These are phyloP conservation scores for Enteromius afrohamiltoni DNA, from an alignment of 2,797 vertebrate genomes.

Conservation along the genomic window DNA sequence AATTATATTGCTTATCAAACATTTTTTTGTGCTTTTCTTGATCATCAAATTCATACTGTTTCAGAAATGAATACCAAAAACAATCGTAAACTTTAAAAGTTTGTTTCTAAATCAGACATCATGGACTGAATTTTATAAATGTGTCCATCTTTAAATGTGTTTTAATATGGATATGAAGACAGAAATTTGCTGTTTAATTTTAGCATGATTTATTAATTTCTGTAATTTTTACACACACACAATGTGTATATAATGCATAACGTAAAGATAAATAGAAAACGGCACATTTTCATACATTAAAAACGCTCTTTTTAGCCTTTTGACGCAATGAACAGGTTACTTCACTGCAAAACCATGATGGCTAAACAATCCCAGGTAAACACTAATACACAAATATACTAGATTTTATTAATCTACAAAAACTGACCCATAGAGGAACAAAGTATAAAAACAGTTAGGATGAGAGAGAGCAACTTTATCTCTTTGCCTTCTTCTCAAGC, in stretches of 20 bases:
- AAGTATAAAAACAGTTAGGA: background rate
- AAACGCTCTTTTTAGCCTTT: background rate
- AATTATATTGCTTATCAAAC: no score
- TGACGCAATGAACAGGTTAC: background rate
- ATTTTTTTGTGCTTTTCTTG: background rate
- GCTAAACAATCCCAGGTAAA: background rate
- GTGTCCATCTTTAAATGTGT: background rate
- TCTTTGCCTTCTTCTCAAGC: conserved; percentile 67
- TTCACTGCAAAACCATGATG: background rate
- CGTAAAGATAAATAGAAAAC: background rate
- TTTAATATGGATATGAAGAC: background rate
- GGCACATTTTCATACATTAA: background rate
- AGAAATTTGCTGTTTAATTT: background rate
- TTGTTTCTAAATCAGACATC: background rate
- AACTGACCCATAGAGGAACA: background rate
- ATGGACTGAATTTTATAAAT: background rate
- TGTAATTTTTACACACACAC: background rate
- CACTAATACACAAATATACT: no score
- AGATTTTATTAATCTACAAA: no score
- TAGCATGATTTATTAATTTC: background rate
- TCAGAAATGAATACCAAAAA: conserved; percentile 11
- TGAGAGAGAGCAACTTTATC: background rate
- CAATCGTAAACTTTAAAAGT: conserved; percentile 7
- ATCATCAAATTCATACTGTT: background rate
- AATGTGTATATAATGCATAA: background rate